Conservation (phyloP, 2,113 vertebrate species). For the Malaclemys terrapin region DNA sequence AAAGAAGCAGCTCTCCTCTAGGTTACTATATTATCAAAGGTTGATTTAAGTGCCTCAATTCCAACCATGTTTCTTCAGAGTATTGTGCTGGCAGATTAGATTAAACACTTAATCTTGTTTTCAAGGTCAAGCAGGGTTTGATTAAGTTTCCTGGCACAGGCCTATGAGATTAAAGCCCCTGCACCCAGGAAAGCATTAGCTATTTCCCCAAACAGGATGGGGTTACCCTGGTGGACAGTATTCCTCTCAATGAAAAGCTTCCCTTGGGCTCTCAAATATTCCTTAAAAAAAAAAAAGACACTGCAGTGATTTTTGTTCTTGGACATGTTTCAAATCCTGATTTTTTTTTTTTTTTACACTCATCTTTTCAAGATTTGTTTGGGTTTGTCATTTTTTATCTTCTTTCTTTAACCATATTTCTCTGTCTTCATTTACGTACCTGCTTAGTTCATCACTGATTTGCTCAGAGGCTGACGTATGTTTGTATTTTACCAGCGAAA, state of each 20-base stretch:
- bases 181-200: neutral
- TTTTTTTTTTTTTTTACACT: neutral
- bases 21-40: slow-evolving; percentile 15
- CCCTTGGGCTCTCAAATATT: neutral
- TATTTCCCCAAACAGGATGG: neutral
- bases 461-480: neutral
- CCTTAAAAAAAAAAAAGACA: neutral
- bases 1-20: slow-evolving; percentile 8
- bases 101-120: slow-evolving; percentile 41
- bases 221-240: neutral
- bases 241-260: neutral
- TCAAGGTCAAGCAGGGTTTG: slow-evolving; percentile 33
- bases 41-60: slow-evolving; percentile 21
- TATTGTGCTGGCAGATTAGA: slow-evolving; percentile 20
- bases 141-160: slow-evolving; percentile 19
- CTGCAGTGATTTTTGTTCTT: neutral
- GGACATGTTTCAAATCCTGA: neutral
- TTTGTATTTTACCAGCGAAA: neutral
- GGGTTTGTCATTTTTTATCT: no score
- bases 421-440: neutral
- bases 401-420: neutral
- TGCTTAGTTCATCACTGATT: neutral
- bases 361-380: neutral
- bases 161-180: neutral
- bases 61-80: slow-evolving; percentile 1